phyloP scores from a whole-genome alignment of 1,140 invertebrate genomes.

The Euglossa dilemma region DNA sequence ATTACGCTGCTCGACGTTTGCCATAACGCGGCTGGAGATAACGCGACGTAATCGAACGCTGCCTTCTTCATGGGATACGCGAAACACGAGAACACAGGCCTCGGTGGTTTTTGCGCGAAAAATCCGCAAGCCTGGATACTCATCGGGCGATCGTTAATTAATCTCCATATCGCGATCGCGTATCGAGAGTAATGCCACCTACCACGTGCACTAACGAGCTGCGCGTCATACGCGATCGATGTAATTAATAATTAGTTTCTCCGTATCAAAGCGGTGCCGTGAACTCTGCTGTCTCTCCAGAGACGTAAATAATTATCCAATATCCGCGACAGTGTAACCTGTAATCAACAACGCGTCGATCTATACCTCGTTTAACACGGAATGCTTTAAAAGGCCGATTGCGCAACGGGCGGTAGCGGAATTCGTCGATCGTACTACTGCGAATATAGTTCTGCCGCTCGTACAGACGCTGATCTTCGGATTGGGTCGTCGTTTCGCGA shows the following conservation, averaged over 20 bases:
- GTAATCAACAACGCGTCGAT: conserved; percentile 24
- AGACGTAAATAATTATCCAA: conserved; percentile 65
- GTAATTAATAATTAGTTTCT: conserved; percentile 62
- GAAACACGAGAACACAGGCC: background rate
- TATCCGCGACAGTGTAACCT: conserved; percentile 22
- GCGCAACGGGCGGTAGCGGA: background rate
- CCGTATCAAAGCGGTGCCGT: conserved; percentile 40
- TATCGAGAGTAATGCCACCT: background rate
- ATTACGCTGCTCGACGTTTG: background rate
- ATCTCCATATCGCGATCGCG: conserved; percentile 31
- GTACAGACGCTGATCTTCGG: background rate
- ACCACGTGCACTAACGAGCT: conserved; percentile 35
- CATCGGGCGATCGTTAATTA: conserved; percentile 41
- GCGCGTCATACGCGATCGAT: conserved; percentile 38
- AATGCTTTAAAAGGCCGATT: background rate
- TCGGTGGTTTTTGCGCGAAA: background rate
- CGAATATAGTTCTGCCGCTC: background rate
- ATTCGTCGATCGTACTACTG: background rate
- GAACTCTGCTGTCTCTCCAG: conserved; percentile 43
- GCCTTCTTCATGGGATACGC: background rate
- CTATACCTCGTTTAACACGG: conserved; percentile 7
- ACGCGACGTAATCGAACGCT: background rate
- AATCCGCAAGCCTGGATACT: conserved; percentile 1
- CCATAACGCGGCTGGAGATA: background rate
- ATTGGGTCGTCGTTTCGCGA: too few species aligned